Evolutionary conservation across 2,888 invertebrate genomes (phyloP).

Genomic region (Drosophila percnosoma): DNA sequence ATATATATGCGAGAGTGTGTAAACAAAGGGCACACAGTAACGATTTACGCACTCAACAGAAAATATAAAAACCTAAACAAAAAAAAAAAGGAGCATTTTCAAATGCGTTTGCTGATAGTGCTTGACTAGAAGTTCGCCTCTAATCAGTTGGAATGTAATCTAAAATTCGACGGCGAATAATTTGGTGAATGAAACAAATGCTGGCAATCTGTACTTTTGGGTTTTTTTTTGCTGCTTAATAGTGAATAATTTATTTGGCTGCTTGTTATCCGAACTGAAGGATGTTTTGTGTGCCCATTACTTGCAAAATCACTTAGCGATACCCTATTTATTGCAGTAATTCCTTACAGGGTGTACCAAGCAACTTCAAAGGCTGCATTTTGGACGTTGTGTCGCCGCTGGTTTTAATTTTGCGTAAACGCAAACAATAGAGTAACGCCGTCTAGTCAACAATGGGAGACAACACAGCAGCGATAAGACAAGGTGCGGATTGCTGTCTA

Average conservation of each 20-base stretch:
- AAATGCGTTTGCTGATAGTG: neutral
- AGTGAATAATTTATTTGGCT: neutral
- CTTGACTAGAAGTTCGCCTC: constrained; percentile 4
- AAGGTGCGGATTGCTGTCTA: constrained; percentile 48
- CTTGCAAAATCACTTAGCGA: neutral
- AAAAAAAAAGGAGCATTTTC: neutral
- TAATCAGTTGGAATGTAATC: neutral
- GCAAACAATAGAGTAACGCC: constrained; percentile 72
- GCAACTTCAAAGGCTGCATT: constrained; percentile 42
- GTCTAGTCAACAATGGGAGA: constrained; percentile 71
- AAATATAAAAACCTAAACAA: constrained; percentile 1
- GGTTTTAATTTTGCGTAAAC: constrained; percentile 75
- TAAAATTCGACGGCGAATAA: neutral
- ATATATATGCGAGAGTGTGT: constrained; percentile 75
- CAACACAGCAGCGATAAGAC: constrained; percentile 54
- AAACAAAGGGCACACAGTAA: constrained; percentile 58
- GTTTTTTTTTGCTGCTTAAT: neutral
- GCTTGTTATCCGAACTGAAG: neutral
- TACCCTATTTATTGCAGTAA: neutral
- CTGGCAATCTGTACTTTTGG: neutral
- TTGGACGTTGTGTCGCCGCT: constrained; percentile 28
- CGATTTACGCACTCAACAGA: constrained; percentile 51
- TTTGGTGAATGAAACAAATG: neutral
- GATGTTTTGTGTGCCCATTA: neutral
- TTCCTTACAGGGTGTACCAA: constrained; percentile 40